Base-by-base conservation (phyloP, 2,888 invertebrate genomes). In the Athetis lepigone region DNA sequence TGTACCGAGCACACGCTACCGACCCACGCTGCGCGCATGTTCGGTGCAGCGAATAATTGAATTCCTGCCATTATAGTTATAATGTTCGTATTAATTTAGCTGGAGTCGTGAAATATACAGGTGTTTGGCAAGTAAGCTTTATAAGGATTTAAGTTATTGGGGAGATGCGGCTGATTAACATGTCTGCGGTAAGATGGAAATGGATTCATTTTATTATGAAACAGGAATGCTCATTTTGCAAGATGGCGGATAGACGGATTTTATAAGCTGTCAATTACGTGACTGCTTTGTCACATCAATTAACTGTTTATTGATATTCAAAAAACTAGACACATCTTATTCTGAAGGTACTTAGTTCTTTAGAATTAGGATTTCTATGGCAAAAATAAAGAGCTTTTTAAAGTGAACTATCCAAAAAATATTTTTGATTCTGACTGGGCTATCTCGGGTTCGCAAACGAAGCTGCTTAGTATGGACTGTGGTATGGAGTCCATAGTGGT, bases 31-130 rank as follows among this genome's bases (percentile, higher is more conserved):
- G 81, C 39, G 82, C 66, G 59, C 62, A 70, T 58, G 57, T 55
- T 58, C 42, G 49, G 21, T 43, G 25, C 64, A 23, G 54, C 67
- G 65, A 72, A 80, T 81, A 81, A 81, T 81, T 81, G 77, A 81
- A 81, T 80, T 79, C 80, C 63, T 62, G 60, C 74, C 70, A 81
- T 80, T 75, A 77, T 62, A 68, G 62, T 63, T 70, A 62, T 72
- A 80, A 77, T 82, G 77, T 58, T 70, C 68, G 57, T 71, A 80
- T 80, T 79, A 77, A 81, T 81, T 80, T 77, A 71, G 62, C 23
- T 18, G 62, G 23, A 78, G 49, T 46, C 62, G 63, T 61, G 65
- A 72, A 70, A 64, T 66, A 75, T 62, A 74, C 71, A 74, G 52
- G 58, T 68, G 65, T 65, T 64, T n/a, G 27, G 33, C 57, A 49